Base-by-base conservation (phyloP, 2,888 invertebrate genomes). In the Aleiodes testaceus region DNA sequence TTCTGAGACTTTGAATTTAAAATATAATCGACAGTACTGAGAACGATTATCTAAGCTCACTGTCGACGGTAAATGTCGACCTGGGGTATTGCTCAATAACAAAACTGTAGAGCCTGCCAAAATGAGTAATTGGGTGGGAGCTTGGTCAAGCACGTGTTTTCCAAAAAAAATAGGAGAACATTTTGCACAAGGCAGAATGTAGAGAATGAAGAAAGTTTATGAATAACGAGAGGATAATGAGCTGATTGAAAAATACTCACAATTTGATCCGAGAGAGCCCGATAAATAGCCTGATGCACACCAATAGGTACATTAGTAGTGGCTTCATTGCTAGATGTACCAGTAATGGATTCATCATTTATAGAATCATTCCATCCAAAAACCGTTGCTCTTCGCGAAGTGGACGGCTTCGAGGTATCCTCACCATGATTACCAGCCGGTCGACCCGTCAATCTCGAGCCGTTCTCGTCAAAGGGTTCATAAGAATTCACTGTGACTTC, bases 371-470 rank as follows among this genome's bases (percentile, higher is more conserved):
- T 77, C 69, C 78, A 72, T 61, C 53, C 73, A 4, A 77, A 77
- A 69, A 74, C 74, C n/a, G 81, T 78, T 12, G 77, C 75, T 76
- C 84, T 78, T 63, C 80, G 79, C 9, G 85, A 84, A 2, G 83
- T 84, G 14, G 85, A 84, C 5, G 83, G 81, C 36, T 78, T 71
- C n/a, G 80, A 78, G 2, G 80, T 75, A 52, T 87, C 85, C 50
- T 83, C 84, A 14, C 78, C 79, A 68, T 82, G 85, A 72, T 55
- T 79, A 61, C 76, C 80, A 22, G 79, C 84, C 76, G 74, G 86
- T 83, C 82, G 84, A 78, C 80, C 85, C 79, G 79, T 83, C 80
- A 88, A 85, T 82, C 70, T 66, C 20, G 12, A 22, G 22, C 26
- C 45, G 50, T 52, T 66, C n/a, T 64, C 64, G 30, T 64, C 64